Conservation (phyloP, 2,888 invertebrate genomes). For the Drosophila setosimentum region DNA sequence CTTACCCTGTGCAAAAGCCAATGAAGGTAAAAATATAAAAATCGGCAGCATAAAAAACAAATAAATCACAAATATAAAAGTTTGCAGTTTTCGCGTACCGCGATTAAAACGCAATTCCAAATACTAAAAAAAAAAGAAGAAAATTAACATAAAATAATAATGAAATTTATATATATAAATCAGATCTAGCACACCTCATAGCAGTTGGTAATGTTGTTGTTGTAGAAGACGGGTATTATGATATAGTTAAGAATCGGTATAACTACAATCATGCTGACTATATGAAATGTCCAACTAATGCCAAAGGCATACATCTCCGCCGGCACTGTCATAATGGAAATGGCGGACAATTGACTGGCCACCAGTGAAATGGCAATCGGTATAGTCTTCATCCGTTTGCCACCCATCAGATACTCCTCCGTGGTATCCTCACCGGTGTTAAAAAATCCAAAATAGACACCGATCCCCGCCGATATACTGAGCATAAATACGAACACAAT, state of each 20-base stretch:
- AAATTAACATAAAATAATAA: not conserved
- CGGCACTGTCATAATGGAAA: conserved; percentile 86
- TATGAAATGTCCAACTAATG: conserved; percentile 84
- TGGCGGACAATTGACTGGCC: conserved; percentile 87
- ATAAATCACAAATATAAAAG: conserved; percentile 74
- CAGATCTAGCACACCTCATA: conserved; percentile 83
- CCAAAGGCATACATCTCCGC: conserved; percentile 86
- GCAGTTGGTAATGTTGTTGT: conserved; percentile 86
- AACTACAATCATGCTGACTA: conserved; percentile 84
- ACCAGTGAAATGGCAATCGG: conserved; percentile 88
- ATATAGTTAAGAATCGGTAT: conserved; percentile 82
- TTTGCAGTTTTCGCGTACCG: conserved; percentile 76
- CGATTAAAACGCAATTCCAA: conserved; percentile 82
- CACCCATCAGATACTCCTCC: conserved; percentile 87
- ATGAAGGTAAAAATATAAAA: conserved; percentile 82
- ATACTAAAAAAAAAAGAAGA: conserved; percentile 69
- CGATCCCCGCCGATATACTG: conserved; percentile 86
- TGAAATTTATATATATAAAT: not conserved
- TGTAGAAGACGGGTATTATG: conserved; percentile 86
- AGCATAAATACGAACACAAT: conserved; percentile 86
- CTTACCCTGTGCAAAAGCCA: conserved; percentile 84
- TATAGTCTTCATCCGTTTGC: conserved; percentile 86
- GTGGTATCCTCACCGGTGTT: conserved; percentile 86
- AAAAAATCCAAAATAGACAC: conserved; percentile 87
- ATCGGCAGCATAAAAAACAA: conserved; percentile 81